phyloP scores from a whole-genome alignment of 2,113 vertebrate genomes.

The Nothoprocta perdicaria region DNA sequence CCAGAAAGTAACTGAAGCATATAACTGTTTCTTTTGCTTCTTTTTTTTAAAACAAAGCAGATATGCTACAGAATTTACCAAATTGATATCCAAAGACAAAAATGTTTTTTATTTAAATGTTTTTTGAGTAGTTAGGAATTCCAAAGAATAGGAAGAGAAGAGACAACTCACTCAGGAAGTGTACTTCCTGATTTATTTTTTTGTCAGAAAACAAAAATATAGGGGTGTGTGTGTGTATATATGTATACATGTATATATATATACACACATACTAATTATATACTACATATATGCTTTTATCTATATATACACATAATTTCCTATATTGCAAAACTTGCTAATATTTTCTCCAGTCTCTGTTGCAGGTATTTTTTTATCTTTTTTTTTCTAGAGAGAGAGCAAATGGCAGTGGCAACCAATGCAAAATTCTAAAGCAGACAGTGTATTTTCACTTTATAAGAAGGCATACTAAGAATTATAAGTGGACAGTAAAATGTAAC shows the following conservation, averaged over 20 bases:
- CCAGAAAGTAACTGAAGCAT: neutral
- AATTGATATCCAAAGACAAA: neutral
- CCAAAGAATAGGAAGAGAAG: neutral
- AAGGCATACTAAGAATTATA: neutral
- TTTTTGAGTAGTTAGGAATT: neutral
- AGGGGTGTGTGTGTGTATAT: no score
- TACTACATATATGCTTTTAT: no score
- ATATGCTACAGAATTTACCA: neutral
- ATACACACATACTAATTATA: no score
- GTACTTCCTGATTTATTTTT: neutral
- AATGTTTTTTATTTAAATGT: neutral
- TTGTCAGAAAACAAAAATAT: neutral
- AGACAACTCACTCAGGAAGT: neutral
- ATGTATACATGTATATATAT: no score
- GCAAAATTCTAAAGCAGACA: neutral
- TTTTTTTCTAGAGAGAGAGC: neutral
- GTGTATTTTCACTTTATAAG: neutral
- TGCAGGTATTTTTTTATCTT: neutral
- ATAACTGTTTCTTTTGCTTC: neutral
- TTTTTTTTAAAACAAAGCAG: neutral
- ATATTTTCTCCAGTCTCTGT: neutral
- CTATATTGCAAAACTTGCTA: neutral
- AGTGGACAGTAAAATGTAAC: neutral
- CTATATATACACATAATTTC: neutral
- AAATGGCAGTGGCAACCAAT: neutral